A percentile compares a stretch with the other conserved stretches of the same genome.
phyloP scores from a whole-genome alignment of 2,888 invertebrate species.

The Serripes groenlandicus region DNA sequence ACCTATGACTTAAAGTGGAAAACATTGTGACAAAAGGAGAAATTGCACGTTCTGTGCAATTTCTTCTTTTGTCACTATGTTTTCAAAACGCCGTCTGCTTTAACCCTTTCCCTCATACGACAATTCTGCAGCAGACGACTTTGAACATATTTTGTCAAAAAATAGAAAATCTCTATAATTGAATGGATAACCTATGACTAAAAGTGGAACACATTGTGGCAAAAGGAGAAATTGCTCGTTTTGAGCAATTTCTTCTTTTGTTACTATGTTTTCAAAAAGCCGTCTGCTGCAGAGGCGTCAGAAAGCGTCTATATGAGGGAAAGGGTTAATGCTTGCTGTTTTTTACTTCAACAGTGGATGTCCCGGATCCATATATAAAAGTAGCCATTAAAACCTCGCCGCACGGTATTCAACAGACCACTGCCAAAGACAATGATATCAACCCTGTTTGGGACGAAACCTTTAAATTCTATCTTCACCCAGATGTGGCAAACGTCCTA shows the following conservation, averaged over 20 bases:
- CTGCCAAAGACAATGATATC: constrained; percentile 83
- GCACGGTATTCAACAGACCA: constrained; percentile 84
- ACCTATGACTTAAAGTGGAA: too few relatives aligned
- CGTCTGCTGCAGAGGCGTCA: background rate
- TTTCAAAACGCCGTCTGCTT: too few relatives aligned
- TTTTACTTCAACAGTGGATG: constrained; percentile 85
- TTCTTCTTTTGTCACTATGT: too few relatives aligned
- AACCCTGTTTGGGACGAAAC: constrained; percentile 86
- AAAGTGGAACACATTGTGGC: background rate
- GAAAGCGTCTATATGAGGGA: background rate
- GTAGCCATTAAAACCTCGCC: constrained; percentile 84
- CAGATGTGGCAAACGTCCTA: constrained; percentile 78
- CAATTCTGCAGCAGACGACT: too few relatives aligned
- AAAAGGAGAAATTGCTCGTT: constrained; percentile 5
- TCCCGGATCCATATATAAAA: constrained; percentile 86
- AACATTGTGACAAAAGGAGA: too few relatives aligned
- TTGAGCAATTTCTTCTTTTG: background rate
- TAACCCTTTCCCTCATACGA: too few relatives aligned
- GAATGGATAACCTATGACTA: too few relatives aligned
- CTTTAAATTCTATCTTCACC: constrained; percentile 85
- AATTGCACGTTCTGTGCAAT: too few relatives aligned
- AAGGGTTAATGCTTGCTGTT: background rate
- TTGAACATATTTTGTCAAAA: too few relatives aligned
- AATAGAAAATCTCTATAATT: background rate
- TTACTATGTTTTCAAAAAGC: background rate